Evolutionary conservation across 2,888 invertebrate genomes (phyloP).

Genomic region (Syrista parreyssii): DNA sequence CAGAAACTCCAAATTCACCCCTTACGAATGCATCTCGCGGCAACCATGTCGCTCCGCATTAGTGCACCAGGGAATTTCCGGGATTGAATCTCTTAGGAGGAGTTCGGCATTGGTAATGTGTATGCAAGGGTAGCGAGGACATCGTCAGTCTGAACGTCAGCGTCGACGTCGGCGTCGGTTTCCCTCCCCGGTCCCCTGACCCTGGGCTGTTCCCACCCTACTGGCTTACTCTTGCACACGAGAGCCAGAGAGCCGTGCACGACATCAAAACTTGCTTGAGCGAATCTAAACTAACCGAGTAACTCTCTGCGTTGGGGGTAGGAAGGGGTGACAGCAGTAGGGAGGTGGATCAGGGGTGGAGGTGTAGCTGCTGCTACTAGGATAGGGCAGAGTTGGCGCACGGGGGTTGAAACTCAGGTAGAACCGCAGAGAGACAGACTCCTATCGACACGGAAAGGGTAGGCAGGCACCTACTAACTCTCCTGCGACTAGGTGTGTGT

Average conservation of each 20-base stretch:
- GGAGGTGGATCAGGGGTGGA: slow-evolving; percentile 1
- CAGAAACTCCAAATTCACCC: too few relatives aligned
- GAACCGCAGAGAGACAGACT: too few relatives aligned
- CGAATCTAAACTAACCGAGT: slow-evolving; percentile 61
- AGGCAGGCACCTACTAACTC: too few relatives aligned
- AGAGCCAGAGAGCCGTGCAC: slow-evolving; percentile 24
- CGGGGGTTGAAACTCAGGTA: too few relatives aligned
- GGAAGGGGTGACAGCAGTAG: slow-evolving; percentile 31
- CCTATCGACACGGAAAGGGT: too few relatives aligned
- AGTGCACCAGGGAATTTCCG: slow-evolving; percentile 52
- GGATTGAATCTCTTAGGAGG: slow-evolving; percentile 59
- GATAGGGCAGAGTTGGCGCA: too few relatives aligned
- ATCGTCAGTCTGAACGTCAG: not conserved
- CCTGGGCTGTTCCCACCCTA: too few relatives aligned
- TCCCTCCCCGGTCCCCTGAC: too few relatives aligned
- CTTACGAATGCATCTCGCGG: too few relatives aligned
- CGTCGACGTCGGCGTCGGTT: too few relatives aligned
- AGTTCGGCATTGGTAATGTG: slow-evolving; percentile 60
- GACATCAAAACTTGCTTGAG: slow-evolving; percentile 59
- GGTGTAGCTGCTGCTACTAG: too few relatives aligned
- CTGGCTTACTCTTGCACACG: too few relatives aligned
- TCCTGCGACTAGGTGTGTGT: slow-evolving; percentile 8
- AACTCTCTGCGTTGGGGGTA: slow-evolving; percentile 50
- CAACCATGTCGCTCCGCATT: slow-evolving; percentile 28
- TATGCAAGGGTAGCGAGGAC: slow-evolving; percentile 42